Percentiles rank a stretch among this genome's conserved stretches.
phyloP scores from a whole-genome alignment of 2,113 vertebrate species.

The Sinocyclocheilus anshuiensis region DNA sequence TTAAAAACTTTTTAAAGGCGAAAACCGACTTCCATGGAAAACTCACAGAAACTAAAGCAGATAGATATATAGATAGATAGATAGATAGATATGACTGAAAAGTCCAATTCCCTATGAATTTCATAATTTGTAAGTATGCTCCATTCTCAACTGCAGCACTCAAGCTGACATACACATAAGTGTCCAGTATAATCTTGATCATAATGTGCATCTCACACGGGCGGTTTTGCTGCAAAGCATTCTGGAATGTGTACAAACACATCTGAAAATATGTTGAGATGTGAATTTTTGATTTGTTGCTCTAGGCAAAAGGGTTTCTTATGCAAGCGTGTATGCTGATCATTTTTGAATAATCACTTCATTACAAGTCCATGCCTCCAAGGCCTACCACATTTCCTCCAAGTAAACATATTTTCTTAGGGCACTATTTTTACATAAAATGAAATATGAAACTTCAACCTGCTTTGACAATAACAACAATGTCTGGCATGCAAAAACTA shows the following conservation, averaged over 20 bases:
- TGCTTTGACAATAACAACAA: conserved; percentile 42
- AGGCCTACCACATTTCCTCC: conserved; percentile 64
- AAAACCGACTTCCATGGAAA: too few relatives aligned
- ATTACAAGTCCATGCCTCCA: conserved; percentile 76
- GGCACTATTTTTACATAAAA: conserved; percentile 63
- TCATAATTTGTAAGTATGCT: neutral
- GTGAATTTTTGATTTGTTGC: conserved; percentile 70
- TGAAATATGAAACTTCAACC: conserved; percentile 61
- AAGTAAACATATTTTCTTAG: conserved; percentile 72
- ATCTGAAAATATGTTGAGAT: conserved; percentile 66
- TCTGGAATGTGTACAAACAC: conserved; percentile 60
- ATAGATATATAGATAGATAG: too few relatives aligned
- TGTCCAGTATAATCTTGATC: neutral
- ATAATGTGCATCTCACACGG: neutral
- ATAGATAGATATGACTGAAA: neutral
- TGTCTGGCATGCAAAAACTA: neutral
- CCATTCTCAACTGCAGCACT: neutral
- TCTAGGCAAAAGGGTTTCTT: conserved; percentile 67
- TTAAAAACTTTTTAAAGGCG: too few relatives aligned
- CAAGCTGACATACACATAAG: neutral
- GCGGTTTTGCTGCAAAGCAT: conserved; percentile 24
- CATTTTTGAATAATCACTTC: conserved; percentile 79
- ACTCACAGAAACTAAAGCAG: too few relatives aligned
- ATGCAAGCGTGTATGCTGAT: conserved; percentile 71
- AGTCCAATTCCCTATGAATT: neutral